Evolutionary conservation across 2,797 vertebrate species (phyloP).

Genomic region (Petrocephalus sullivani): DNA sequence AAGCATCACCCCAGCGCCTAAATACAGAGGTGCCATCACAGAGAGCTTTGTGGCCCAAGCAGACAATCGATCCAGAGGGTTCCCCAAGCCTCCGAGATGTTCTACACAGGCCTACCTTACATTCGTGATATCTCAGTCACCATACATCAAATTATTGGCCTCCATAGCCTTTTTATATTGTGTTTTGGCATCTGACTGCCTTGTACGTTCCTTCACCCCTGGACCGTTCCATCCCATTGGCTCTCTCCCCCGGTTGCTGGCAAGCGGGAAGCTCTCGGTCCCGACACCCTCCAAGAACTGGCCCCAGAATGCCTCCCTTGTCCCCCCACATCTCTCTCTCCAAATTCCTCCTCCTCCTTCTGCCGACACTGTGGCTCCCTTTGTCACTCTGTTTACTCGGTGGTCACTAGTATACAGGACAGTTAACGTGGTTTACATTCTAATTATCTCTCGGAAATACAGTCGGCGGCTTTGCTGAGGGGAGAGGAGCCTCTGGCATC

Average conservation of each 20-base stretch:
- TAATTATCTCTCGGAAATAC: background rate
- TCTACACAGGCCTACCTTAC: background rate
- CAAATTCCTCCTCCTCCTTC: slow-evolving; percentile 10
- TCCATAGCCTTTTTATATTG: background rate
- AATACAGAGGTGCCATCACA: slow-evolving; percentile 7
- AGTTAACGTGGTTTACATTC: slow-evolving; percentile 16
- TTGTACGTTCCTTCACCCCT: background rate
- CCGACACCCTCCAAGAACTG: background rate
- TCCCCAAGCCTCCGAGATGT: background rate
- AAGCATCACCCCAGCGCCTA: background rate
- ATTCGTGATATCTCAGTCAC: background rate
- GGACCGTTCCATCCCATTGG: background rate
- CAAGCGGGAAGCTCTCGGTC: background rate
- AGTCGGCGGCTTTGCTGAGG: background rate
- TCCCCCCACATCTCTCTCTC: slow-evolving; percentile 3
- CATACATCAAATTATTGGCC: background rate
- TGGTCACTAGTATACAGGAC: slow-evolving; percentile 27
- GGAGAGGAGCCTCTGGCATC: background rate
- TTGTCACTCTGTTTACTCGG: background rate
- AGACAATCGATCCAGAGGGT: background rate
- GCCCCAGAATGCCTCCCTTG: background rate
- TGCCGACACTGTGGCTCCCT: slow-evolving; percentile 14
- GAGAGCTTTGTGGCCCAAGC: background rate
- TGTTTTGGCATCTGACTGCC: background rate
- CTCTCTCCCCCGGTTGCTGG: background rate